phyloP scores from a whole-genome alignment of 2,888 invertebrate genomes.

The Prostheceraeus crozeri region DNA sequence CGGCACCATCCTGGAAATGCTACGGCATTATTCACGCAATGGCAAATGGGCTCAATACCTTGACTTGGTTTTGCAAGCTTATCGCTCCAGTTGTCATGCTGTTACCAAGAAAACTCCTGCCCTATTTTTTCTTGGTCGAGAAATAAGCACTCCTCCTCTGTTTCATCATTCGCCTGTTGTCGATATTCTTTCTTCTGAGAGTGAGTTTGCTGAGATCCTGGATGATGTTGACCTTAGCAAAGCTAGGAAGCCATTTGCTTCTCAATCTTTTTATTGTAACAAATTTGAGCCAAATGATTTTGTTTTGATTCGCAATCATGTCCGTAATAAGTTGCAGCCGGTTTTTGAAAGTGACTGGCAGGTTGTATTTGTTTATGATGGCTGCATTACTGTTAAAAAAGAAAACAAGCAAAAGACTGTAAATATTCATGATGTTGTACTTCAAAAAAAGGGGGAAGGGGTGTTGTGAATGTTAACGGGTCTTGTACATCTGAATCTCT shows the following conservation, averaged over 20 bases:
- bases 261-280: no score
- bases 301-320: conserved; percentile 10
- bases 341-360: conserved; percentile 25
- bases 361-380: conserved; percentile 17
- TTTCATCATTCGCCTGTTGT: neutral
- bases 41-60: neutral
- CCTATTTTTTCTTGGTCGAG: conserved; percentile 13
- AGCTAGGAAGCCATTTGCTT: no score
- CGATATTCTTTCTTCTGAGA: neutral
- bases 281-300: conserved; percentile 3
- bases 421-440: conserved; percentile 14
- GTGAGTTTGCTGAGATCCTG: conserved; percentile 1
- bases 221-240: neutral
- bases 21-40: neutral
- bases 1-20: conserved; percentile 7
- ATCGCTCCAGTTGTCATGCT: neutral
- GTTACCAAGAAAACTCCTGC: conserved; percentile 9
- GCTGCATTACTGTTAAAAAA: conserved; percentile 23
- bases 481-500: no score
- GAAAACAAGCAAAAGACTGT: conserved; percentile 20
- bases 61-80: conserved; percentile 11
- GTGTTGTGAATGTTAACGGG: no score
- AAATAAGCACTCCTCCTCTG: neutral
- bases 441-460: conserved; percentile 25
- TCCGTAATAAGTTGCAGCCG: conserved; percentile 21